These are phyloP conservation scores for Monodelphis domestica DNA, from an alignment of 2,797 vertebrate genomes.

Conservation along the genomic window DNA sequence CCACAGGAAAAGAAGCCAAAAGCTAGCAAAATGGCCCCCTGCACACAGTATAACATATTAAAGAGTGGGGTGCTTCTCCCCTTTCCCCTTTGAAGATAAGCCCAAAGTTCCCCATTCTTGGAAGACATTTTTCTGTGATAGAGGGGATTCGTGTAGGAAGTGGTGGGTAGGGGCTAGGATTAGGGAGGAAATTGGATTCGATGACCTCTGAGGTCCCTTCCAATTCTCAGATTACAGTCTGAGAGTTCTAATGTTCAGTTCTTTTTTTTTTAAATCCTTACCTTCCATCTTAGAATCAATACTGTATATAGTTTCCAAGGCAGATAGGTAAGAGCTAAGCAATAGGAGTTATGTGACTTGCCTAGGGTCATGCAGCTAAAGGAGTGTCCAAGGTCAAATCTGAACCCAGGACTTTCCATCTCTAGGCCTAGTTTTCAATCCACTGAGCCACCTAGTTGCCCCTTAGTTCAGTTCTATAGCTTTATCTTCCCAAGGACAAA, in stretches of 20 bases:
- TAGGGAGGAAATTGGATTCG: background rate
- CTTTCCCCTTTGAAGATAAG: background rate
- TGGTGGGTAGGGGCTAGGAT: background rate
- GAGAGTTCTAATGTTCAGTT: background rate
- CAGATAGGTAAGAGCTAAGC: too few relatives aligned
- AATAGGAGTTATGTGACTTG: too few relatives aligned
- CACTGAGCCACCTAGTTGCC: too few relatives aligned
- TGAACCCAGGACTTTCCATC: too few relatives aligned
- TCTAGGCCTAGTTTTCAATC: too few relatives aligned
- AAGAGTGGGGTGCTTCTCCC: background rate
- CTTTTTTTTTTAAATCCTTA: too few relatives aligned
- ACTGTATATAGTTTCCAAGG: too few relatives aligned
- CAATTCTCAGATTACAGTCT: background rate
- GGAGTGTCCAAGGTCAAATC: too few relatives aligned
- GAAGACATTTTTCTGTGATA: background rate
- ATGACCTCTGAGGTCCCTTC: background rate
- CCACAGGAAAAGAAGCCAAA: background rate
- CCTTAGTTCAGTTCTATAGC: background rate
- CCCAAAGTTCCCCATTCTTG: background rate
- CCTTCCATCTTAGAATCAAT: too few relatives aligned
- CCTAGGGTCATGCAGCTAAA: too few relatives aligned
- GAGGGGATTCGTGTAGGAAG: background rate
- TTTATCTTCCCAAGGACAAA: background rate
- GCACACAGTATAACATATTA: background rate
- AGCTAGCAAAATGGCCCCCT: background rate